Base-by-base conservation (phyloP, 2,797 vertebrate genomes). In the Adrianichthys oophorus region DNA sequence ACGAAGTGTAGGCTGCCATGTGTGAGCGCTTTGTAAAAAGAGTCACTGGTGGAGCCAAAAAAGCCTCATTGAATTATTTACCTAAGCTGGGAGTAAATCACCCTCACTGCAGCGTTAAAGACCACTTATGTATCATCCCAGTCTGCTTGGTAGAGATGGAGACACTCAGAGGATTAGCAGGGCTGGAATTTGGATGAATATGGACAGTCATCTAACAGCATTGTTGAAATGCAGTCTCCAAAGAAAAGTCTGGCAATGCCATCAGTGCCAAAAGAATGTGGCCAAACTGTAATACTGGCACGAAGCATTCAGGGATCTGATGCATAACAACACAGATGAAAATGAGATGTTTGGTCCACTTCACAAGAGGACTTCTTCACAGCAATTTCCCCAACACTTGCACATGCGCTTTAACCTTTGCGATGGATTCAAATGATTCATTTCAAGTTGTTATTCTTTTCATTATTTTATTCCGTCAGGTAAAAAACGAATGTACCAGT, bases 1-100 rank as follows among this genome's bases (percentile, higher is more conserved):
- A 72, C 61, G 77, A 82, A 84, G 85, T 87, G 75, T 80, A 84
- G 82, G 76, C 72, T 85, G 75, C 84, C 66, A 64, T 83, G 71
- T 73, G 67, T 84, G 79, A 73, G 79, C 64, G 82, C 78, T 87
- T 77, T 81, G 79, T 80, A 52, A 67, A 75, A 59, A 76, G 74
- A 77, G 74, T 68, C 68, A 66, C 66, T 49, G 64, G 61, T 74
- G 68, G 61, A 80, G 74, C 78, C 78, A 84, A 76, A 75, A 63
- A 70, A 71, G 76, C 76, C 66, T 83, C 80, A 84, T 71, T 76
- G 76, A 79, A 76, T 79, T 70, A 71, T 80, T 80, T 79, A 73
- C 76, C 70, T 74, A 59, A 71, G 65, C 62, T 61, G 57, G 58
- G 74, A 74, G 82, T 78, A 79, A 83, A 87, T 85, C 79, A 68